Evolutionary conservation across 2,113 vertebrate genomes (phyloP).

Genomic region (Calcarius ornatus): DNA sequence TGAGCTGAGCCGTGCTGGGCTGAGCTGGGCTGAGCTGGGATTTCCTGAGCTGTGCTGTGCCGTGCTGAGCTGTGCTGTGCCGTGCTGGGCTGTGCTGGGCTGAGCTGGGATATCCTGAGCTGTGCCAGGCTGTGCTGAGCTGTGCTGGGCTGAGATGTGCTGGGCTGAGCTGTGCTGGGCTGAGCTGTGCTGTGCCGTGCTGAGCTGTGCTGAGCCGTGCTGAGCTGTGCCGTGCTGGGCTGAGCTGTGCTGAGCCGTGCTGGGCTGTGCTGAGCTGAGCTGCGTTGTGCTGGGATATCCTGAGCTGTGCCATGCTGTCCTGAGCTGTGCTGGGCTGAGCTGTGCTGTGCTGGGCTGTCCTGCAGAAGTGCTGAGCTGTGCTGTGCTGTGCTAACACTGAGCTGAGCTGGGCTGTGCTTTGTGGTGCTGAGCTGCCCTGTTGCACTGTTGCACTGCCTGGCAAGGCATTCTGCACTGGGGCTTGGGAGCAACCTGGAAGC

Average conservation of each 20-base stretch:
- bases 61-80: rapidly evolving
- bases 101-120: rapidly evolving
- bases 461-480: not conserved
- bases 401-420: rapidly evolving
- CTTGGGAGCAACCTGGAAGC: not conserved
- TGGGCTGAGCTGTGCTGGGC: not conserved
- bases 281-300: rapidly evolving
- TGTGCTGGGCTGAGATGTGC: rapidly evolving
- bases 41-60: not conserved
- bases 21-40: rapidly evolving
- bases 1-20: rapidly evolving
- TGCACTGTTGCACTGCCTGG: not conserved
- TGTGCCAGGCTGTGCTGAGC: rapidly evolving
- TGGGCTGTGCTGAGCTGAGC: not conserved
- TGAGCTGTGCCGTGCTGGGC: not conserved
- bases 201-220: not conserved
- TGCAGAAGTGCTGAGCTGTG: not conserved
- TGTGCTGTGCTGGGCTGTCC: not conserved
- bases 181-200: not conserved
- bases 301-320: not conserved
- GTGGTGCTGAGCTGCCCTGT: not conserved
- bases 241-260: rapidly evolving
- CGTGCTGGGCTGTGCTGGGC: rapidly evolving
- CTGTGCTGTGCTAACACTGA: not conserved
- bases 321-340: not conserved